A percentile compares a stretch with the other conserved stretches of the same genome.
phyloP scores from a whole-genome alignment of 1,140 invertebrate species.

The Heliconius hermathena region DNA sequence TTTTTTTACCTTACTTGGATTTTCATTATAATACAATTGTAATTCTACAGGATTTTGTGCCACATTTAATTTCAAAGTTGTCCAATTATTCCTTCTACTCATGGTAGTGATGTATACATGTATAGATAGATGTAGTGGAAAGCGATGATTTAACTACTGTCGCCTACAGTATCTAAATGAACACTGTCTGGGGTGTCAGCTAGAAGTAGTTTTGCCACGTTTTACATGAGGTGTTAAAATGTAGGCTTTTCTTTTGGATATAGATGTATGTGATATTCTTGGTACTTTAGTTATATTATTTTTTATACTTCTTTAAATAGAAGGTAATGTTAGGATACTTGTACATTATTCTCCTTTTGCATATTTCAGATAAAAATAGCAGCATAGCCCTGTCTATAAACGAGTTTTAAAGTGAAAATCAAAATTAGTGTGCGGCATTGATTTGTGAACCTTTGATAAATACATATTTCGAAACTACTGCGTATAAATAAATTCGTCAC shows the following conservation, averaged over 20 bases:
- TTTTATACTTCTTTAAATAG: neutral
- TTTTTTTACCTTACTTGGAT: slow-evolving; percentile 25
- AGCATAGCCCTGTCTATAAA: too few species aligned
- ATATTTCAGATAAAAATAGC: too few species aligned
- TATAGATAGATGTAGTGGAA: slow-evolving; percentile 6
- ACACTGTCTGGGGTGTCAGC: slow-evolving; percentile 38
- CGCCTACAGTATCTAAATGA: slow-evolving; percentile 38
- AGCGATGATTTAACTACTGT: slow-evolving; percentile 41
- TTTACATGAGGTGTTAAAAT: slow-evolving; percentile 48
- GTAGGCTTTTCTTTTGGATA: slow-evolving; percentile 45
- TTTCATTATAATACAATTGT: slow-evolving; percentile 4
- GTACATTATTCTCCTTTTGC: too few species aligned
- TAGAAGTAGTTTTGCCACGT: slow-evolving; percentile 38
- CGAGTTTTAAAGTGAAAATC: too few species aligned
- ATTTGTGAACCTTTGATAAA: too few species aligned
- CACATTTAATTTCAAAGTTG: slow-evolving; percentile 55
- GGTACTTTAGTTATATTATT: slow-evolving; percentile 34
- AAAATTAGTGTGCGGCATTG: too few species aligned
- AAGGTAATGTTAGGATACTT: too few species aligned
- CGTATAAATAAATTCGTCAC: too few species aligned
- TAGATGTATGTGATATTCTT: slow-evolving; percentile 28
- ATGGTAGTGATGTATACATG: slow-evolving; percentile 43
- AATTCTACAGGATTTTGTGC: slow-evolving; percentile 37
- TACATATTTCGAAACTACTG: too few species aligned
- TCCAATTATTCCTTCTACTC: slow-evolving; percentile 62